Percentiles rank a stretch among this genome's conserved stretches.
These are phyloP conservation scores for Dolichotis patagonum DNA, from an alignment of 2,113 vertebrate species.

Conservation along the genomic window DNA sequence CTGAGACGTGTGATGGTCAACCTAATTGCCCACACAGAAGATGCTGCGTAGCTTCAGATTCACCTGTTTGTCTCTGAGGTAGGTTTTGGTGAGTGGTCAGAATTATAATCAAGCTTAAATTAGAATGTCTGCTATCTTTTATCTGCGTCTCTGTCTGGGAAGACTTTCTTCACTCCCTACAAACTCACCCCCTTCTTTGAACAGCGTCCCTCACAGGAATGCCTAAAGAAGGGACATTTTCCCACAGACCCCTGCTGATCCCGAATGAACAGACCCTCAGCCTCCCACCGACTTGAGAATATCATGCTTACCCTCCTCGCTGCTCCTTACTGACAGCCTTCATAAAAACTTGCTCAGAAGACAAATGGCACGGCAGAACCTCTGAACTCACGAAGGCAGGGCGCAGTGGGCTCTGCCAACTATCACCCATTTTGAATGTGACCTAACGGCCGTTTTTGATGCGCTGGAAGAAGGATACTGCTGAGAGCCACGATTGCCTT, in stretches of 20 bases:
- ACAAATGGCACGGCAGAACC: slow-evolving; percentile 73
- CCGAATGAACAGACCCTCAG: slow-evolving; percentile 82
- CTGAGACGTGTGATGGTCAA: slow-evolving; percentile 71
- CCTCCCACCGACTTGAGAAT: slow-evolving; percentile 82
- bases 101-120: slow-evolving; percentile 82
- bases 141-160: slow-evolving; percentile 79
- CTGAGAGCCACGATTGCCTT: background rate
- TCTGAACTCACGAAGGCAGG: slow-evolving; percentile 83
- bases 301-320: slow-evolving; percentile 82
- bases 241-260: slow-evolving; percentile 86
- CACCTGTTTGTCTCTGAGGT: slow-evolving; percentile 76
- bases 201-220: slow-evolving; percentile 78
- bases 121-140: slow-evolving; percentile 80
- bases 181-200: slow-evolving; percentile 77
- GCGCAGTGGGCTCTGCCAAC: slow-evolving; percentile 59
- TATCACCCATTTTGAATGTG: background rate
- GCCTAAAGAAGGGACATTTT: slow-evolving; percentile 81
- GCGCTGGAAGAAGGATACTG: background rate
- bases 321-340: slow-evolving; percentile 85
- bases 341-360: slow-evolving; percentile 84
- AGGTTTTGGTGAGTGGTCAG: slow-evolving; percentile 77
- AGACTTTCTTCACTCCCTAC: slow-evolving; percentile 73
- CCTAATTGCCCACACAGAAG: slow-evolving; percentile 68
- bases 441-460: background rate
- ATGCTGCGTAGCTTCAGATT: slow-evolving; percentile 78